These are phyloP conservation scores for Drosophila ficusphila DNA, from an alignment of 1,140 invertebrate genomes.

Conservation along the genomic window DNA sequence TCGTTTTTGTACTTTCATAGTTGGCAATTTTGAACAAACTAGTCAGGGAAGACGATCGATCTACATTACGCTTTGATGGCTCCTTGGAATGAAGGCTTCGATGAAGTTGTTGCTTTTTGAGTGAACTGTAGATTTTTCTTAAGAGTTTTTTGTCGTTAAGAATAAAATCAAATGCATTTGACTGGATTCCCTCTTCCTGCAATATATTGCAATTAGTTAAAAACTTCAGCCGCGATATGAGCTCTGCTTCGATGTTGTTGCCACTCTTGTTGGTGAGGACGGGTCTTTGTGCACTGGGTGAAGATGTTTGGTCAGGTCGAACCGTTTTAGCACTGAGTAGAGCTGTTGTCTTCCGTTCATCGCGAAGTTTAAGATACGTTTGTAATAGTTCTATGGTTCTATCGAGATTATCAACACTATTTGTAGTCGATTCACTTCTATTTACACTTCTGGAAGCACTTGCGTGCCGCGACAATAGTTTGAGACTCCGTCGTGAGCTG, in stretches of 20 bases:
- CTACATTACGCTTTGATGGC: slow-evolving; percentile 15
- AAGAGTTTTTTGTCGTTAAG: slow-evolving; percentile 68
- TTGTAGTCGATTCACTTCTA: slow-evolving; percentile 85
- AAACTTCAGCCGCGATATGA: slow-evolving; percentile 40
- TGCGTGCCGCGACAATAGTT: slow-evolving; percentile 79
- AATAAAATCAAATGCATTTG: slow-evolving; percentile 40
- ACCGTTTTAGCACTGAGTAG: slow-evolving; percentile 67
- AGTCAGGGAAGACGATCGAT: neutral
- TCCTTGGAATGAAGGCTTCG: slow-evolving; percentile 71
- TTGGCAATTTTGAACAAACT: slow-evolving; percentile 25
- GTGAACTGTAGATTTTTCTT: slow-evolving; percentile 66
- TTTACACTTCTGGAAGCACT: slow-evolving; percentile 67
- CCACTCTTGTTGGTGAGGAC: neutral
- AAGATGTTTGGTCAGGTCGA: slow-evolving; percentile 72
- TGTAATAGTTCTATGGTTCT: slow-evolving; percentile 63
- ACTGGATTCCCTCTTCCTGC: slow-evolving; percentile 5
- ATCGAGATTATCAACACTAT: slow-evolving; percentile 50
- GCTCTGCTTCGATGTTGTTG: slow-evolving; percentile 5
- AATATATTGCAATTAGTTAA: slow-evolving; percentile 14
- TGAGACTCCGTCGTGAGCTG: slow-evolving; percentile 84
- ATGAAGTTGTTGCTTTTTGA: slow-evolving; percentile 78
- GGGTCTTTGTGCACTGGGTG: slow-evolving; percentile 66
- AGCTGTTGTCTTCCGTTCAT: slow-evolving; percentile 62
- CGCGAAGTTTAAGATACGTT: slow-evolving; percentile 64
- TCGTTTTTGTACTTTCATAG: neutral